These are phyloP conservation scores for Kryptopterus vitreolus DNA, from an alignment of 2,797 vertebrate species.

Conservation along the genomic window DNA sequence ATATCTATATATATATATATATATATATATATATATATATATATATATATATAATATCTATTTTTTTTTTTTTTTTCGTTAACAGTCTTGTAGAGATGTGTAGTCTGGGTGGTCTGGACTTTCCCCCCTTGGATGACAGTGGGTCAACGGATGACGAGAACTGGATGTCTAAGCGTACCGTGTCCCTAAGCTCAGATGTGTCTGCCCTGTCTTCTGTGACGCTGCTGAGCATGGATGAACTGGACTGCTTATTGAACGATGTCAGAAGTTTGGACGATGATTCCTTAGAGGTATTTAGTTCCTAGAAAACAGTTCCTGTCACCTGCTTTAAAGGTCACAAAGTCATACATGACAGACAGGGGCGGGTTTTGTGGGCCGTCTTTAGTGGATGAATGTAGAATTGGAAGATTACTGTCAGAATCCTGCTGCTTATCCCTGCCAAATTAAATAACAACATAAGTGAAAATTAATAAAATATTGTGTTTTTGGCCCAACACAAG, in stretches of 20 bases:
- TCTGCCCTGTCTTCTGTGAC: constrained; percentile 77
- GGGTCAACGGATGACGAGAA: constrained; percentile 66
- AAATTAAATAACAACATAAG: neutral
- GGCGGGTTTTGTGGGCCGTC: neutral
- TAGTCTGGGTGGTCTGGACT: constrained; percentile 72
- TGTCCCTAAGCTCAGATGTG: constrained; percentile 75
- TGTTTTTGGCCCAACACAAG: neutral
- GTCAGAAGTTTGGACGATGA: constrained; percentile 71
- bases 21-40: too few species aligned
- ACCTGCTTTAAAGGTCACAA: neutral
- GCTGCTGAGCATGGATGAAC: constrained; percentile 72
- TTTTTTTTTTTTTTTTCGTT: neutral
- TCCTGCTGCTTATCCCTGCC: neutral
- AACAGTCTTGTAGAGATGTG: constrained; percentile 74
- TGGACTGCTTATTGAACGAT: constrained; percentile 76
- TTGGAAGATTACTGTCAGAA: neutral
- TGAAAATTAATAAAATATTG: neutral
- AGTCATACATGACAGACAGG: neutral
- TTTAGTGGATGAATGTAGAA: neutral
- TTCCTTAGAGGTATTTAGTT: constrained; percentile 72
- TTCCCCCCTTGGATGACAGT: constrained; percentile 18
- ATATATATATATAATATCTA: too few species aligned
- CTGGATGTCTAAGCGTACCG: constrained; percentile 61
- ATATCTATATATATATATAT: too few species aligned
- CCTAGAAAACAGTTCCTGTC: too few species aligned